Base-by-base conservation (phyloP, 2,888 invertebrate genomes). In the Criorhina ranunculi region DNA sequence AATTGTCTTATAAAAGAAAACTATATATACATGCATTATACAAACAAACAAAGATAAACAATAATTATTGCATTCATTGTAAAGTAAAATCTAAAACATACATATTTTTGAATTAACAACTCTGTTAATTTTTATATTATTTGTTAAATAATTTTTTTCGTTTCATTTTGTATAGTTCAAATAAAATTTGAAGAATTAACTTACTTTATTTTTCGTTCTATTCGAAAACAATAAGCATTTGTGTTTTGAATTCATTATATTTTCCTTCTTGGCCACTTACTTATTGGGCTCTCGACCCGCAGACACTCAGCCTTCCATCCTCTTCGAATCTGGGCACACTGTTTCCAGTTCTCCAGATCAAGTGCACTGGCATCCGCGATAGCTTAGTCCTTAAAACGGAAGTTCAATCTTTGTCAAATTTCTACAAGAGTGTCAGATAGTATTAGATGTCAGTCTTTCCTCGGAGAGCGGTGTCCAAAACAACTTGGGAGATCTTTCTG, bases 51-150 rank as follows among this genome's bases (percentile, higher is more conserved):
- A 67, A 67, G 40, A 66, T 46, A 59, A 73, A 46, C 17, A 81
- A 72, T 70, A 81, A 76, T 77, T 62, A 83, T 83, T 83, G 79
- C 83, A 83, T 83, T 79, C 83, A 67, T 75, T 83, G 83, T 83
- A 73, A 79, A 79, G 49, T 44, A 69, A 69, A 79, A 76, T 59
- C 12, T 35, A 78, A 44, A 64, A 7, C 24, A 55, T 35, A 70
- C 55, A 17, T 64, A 31, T 69, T 59, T 67, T 78, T 67, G 5
- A 29, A 64, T 70, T 62, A 35, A 37, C 12, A n/a, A 44, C 31
- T 62, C 44, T 12, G 37, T 77, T 81, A 42, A 17, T 31, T 79
- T 70, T 59, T 62, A 29, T 62, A 62, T 69, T 73, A 31, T 64
- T 60, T 46, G 15, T 59, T 24, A 72, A 66, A 60, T 53, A 0